Evolutionary conservation across 2,113 vertebrate genomes (phyloP), one percentile per base, ranked within the genome.

Genomic region (Erythrocercus mccallii): DNA sequence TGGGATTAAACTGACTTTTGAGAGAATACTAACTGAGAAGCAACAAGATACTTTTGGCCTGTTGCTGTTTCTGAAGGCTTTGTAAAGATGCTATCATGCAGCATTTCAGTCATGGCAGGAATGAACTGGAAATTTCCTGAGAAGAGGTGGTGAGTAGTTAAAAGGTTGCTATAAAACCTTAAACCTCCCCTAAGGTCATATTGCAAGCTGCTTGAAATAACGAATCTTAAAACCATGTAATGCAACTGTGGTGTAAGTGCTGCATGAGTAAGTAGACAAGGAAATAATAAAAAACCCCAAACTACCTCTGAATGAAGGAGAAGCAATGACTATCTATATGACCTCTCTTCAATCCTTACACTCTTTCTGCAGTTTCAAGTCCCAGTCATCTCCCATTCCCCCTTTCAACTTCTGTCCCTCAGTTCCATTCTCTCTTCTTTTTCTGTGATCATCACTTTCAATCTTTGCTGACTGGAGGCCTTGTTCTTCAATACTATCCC

Each of bases 91-190:
- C 85, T 95, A 97, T 95, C 93, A 2, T 31, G 28, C 79, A 62
- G 64, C 38, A 51, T 82, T 92, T 92, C 82, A 88, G 65, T 92
- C 35, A 78, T 51, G 66, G 90, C 86, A 96, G 91, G 92, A 96
- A 90, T 66, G 51, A 93, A 86, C 84, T 95, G 90, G 92, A 92
- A 91, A 64, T 90, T 90, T 71, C 86, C 76, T 64, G 77, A 81
- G 79, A 83, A 86, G 72, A 85, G 51, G 22, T 74, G 64, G 68
- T 81, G 68, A 42, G 73, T 96, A 74, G 83, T 92, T 90, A 93
- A 91, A 95, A 95, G 88, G 66, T 85, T 94, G 77, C 79, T 95
- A 54, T 89, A 91, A 96, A 94, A 88, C 28, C 38, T 81, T 81
- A 90, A 91, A 53, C n/a, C 70, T 90, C 60, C 81, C 82, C 81